A percentile compares a stretch with the other conserved stretches of the same genome.
phyloP scores from a whole-genome alignment of 2,888 invertebrate genomes.

The Hetaerina titia region DNA sequence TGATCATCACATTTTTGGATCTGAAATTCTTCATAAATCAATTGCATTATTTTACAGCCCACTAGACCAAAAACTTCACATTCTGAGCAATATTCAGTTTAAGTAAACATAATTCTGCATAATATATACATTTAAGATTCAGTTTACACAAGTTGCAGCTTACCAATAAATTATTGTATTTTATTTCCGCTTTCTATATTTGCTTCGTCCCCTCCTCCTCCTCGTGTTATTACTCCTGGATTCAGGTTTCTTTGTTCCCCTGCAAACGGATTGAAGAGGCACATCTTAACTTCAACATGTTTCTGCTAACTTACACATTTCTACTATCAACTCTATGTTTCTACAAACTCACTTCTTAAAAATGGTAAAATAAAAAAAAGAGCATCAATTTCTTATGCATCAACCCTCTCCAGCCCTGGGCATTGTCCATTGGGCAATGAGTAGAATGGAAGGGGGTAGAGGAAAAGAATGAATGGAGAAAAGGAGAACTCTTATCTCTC shows the following conservation, averaged over 20 bases:
- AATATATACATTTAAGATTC: too few relatives aligned
- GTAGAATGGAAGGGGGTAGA: neutral
- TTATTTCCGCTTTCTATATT: conserved; percentile 77
- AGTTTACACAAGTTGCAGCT: neutral
- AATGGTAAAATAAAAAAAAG: neutral
- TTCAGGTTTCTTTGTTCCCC: conserved; percentile 78
- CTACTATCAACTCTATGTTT: neutral
- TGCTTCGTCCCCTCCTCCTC: conserved; percentile 77
- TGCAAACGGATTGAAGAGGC: conserved; percentile 74
- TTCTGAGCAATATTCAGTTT: too few relatives aligned
- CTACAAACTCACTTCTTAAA: neutral
- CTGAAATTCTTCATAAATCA: too few relatives aligned
- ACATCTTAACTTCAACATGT: conserved; percentile 73
- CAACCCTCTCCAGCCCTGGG: neutral
- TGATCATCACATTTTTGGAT: too few relatives aligned
- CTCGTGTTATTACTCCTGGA: conserved; percentile 75
- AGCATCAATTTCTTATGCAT: neutral
- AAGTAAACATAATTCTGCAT: too few relatives aligned
- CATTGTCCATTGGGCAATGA: too few relatives aligned
- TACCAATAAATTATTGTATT: neutral
- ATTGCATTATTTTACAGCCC: too few relatives aligned
- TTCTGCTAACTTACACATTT: neutral
- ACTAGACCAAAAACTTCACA: too few relatives aligned
- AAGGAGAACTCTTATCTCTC: too few relatives aligned
- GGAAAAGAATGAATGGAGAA: too few relatives aligned